Conservation (phyloP, 1,140 invertebrate genomes). For the Hermetia illucens region DNA sequence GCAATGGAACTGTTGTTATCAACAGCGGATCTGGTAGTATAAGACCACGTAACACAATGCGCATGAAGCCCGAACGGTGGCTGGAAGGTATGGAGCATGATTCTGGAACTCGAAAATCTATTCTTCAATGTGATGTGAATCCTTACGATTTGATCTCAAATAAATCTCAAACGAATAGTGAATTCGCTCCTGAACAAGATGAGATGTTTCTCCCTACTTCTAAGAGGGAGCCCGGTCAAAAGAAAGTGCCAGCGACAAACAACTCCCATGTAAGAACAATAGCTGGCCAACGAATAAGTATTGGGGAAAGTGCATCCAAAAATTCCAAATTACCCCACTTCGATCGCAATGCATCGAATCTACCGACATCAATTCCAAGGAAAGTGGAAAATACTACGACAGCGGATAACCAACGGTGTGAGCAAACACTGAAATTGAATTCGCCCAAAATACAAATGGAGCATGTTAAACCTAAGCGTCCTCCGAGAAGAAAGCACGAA, state of each 20-base stretch:
- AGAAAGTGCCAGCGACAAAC: slow-evolving; percentile 4
- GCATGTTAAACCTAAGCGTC: background rate
- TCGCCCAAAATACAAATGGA: too few relatives aligned
- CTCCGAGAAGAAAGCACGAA: background rate
- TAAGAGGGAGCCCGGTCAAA: too few relatives aligned
- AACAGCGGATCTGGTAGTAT: too few relatives aligned
- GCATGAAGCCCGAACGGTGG: slow-evolving; percentile 37
- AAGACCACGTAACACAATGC: too few relatives aligned
- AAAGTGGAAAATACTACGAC: too few relatives aligned
- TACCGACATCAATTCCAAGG: too few relatives aligned
- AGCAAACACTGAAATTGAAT: too few relatives aligned
- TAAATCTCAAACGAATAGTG: slow-evolving; percentile 1
- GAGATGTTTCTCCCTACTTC: slow-evolving; percentile 1
- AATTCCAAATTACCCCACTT: too few relatives aligned
- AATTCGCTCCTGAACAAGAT: background rate
- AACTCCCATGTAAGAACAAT: slow-evolving; percentile 40
- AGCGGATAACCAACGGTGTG: slow-evolving; percentile 21
- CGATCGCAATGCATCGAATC: too few relatives aligned
- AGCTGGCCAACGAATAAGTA: slow-evolving; percentile 38
- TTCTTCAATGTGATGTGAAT: slow-evolving; percentile 71
- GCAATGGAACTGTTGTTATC: background rate
- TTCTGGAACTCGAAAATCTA: slow-evolving; percentile 42
- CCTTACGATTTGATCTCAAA: slow-evolving; percentile 59
- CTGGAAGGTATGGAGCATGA: slow-evolving; percentile 6
- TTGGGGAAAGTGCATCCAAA: slow-evolving; percentile 37